A percentile compares a stretch with the other conserved stretches of the same genome.
Evolutionary conservation across 1,140 invertebrate species (phyloP).

Genomic region (Microplitis demolitor): DNA sequence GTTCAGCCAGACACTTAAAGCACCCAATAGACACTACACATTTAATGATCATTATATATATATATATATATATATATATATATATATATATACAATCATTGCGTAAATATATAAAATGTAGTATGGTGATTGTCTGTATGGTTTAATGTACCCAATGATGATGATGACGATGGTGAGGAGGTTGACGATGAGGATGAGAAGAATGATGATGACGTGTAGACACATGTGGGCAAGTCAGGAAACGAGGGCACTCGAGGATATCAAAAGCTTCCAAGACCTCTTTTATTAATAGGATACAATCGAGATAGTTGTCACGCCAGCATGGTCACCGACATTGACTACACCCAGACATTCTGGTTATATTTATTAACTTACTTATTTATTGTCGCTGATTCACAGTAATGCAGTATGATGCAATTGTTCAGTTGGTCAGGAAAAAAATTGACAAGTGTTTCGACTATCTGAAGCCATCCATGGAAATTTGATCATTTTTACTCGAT

Average conservation of each 20-base stretch:
- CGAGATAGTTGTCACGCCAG: constrained; percentile 20
- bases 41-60: not conserved
- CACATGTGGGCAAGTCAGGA: constrained; percentile 51
- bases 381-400: too few species aligned
- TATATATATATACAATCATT: not conserved
- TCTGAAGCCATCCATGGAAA: too few species aligned
- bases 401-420: too few species aligned
- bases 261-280: constrained; percentile 30
- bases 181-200: not conserved
- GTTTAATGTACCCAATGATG: not conserved
- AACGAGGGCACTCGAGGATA: constrained; percentile 50
- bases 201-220: not conserved
- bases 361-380: not conserved
- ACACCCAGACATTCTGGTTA: not conserved
- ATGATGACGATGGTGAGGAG: not conserved
- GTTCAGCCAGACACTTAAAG: constrained; percentile 6
- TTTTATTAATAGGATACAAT: constrained; percentile 17
- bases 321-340: not conserved
- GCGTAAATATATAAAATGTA: not conserved
- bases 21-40: not conserved
- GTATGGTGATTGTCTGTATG: not conserved
- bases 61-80: not conserved
- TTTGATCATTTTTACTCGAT: too few species aligned
- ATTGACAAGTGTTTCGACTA: too few species aligned
- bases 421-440: too few species aligned